phyloP scores from a whole-genome alignment of 2,113 vertebrate species.

The Lophotis ruficrista region DNA sequence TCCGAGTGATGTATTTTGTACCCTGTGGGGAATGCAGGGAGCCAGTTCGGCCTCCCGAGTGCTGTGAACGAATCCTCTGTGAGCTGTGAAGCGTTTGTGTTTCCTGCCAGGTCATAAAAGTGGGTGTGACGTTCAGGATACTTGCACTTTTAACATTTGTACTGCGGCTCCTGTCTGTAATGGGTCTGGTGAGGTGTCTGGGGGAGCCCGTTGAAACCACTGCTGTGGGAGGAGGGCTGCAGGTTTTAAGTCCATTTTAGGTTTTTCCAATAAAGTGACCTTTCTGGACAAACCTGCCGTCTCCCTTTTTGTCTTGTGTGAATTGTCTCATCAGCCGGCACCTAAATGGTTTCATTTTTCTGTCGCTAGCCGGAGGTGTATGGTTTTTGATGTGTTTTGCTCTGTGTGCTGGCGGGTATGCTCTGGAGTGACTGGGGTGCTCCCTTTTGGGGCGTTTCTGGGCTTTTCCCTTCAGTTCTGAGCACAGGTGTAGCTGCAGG shows the following conservation, averaged over 20 bases:
- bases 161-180: slow-evolving; percentile 43
- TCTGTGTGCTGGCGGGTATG: too few species aligned
- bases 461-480: too few species aligned
- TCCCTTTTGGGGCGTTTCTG: too few species aligned
- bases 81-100: slow-evolving; percentile 67
- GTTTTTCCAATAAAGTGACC: slow-evolving; percentile 76
- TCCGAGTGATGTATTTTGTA: slow-evolving; percentile 64
- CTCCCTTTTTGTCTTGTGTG: neutral
- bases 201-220: slow-evolving; percentile 72
- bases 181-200: slow-evolving; percentile 10
- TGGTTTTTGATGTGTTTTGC: too few species aligned
- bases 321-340: too few species aligned
- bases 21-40: slow-evolving; percentile 54
- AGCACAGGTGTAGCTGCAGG: too few species aligned
- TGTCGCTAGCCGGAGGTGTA: too few species aligned
- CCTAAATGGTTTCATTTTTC: too few species aligned
- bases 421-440: too few species aligned
- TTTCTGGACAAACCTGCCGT: slow-evolving; percentile 49
- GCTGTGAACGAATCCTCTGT: slow-evolving; percentile 46
- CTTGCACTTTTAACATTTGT: slow-evolving; percentile 59
- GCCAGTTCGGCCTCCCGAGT: slow-evolving; percentile 11
- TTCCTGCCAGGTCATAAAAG: slow-evolving; percentile 51
- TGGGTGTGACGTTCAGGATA: slow-evolving; percentile 53
- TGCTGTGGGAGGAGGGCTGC: slow-evolving; percentile 69
- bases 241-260: slow-evolving; percentile 29